Evolutionary conservation across 92 coral and sea anemone genomes (phyloP).

Genomic region (Parazoanthus darwini): DNA sequence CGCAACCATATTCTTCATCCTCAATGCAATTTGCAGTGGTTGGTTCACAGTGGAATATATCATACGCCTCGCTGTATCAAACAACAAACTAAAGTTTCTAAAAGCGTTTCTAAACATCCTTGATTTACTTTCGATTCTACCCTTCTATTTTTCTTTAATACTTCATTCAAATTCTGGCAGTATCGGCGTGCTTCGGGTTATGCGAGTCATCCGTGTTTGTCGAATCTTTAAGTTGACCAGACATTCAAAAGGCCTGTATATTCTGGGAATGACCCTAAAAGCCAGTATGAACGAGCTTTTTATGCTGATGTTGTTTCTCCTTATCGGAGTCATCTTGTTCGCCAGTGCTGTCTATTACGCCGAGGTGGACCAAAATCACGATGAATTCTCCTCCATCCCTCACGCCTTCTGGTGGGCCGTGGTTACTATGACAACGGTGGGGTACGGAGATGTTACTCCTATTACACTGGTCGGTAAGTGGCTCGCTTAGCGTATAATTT

Average conservation of each 20-base stretch:
- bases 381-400: constrained; percentile 80
- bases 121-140: constrained; percentile 86
- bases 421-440: constrained; percentile 99
- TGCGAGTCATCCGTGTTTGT: constrained; percentile 92
- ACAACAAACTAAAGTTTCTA: constrained; percentile 74
- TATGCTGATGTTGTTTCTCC: constrained; percentile 87
- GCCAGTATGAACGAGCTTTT: constrained; percentile 91
- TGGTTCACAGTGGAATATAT: constrained; percentile 95
- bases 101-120: constrained; percentile 79
- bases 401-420: constrained; percentile 99
- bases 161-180: constrained; percentile 60
- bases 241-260: constrained; percentile 90
- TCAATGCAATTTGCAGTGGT: constrained; percentile 85
- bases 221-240: constrained; percentile 94
- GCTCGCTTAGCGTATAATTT: background rate
- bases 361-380: constrained; percentile 53
- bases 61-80: constrained; percentile 73
- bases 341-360: constrained; percentile 96
- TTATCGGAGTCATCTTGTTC: constrained; percentile 89
- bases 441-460: constrained; percentile 91
- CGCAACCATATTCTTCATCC: constrained; percentile 51
- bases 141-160: constrained; percentile 77
- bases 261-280: constrained; percentile 88
- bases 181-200: constrained; percentile 81
- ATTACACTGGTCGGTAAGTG: constrained; percentile 70